Base-by-base conservation (phyloP, 2,113 vertebrate species). In the Dipodomys spectabilis region DNA sequence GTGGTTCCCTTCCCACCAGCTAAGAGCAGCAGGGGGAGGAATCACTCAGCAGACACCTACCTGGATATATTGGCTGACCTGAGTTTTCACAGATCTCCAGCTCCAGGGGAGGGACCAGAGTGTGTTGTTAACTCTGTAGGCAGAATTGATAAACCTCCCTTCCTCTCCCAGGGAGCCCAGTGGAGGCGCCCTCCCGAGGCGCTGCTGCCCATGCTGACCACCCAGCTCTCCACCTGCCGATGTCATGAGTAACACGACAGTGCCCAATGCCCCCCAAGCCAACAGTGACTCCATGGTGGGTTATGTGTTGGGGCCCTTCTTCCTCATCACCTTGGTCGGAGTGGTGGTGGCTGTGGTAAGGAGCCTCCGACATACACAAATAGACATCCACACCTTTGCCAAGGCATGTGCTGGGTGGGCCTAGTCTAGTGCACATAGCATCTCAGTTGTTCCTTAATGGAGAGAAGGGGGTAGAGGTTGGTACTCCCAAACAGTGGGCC, bases 311-410 rank as follows among this genome's bases (percentile, higher is more conserved):
- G 98, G 99, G 8, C 99, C 99, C 6, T 98, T 99, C 97, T 97
- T 99, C 97, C 97, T 99, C 95, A 97, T 99, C 98, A 99, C 99
- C 60, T 92, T 99, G 39, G 93, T 98, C 5, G 99, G 99, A 7
- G 98, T 99, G 81, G 95, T 98, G 93, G 97, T 98, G 95, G 99
- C 99, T n/a, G 98, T 98, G 99, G 99, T 99, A 97, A 98, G 99
- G 98, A 94, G 67, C 35, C 79, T 64, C 60, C 39, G 39, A 1
- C 2, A 23, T 19, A 13, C 20, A 15, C 15, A 57, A 75, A 72
- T 0, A 10, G 69, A 32, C 85, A 49, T 20, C 15, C 45, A 32
- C 81, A 49, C 25, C 11, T 57, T 30, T 35, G 45, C 80, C 27
- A 8, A 49, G 39, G 84, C 20, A 30, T 39, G 44, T n/a, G 20